These are phyloP conservation scores for Triplophysa dalaica DNA, from an alignment of 2,113 vertebrate genomes.

Conservation along the genomic window DNA sequence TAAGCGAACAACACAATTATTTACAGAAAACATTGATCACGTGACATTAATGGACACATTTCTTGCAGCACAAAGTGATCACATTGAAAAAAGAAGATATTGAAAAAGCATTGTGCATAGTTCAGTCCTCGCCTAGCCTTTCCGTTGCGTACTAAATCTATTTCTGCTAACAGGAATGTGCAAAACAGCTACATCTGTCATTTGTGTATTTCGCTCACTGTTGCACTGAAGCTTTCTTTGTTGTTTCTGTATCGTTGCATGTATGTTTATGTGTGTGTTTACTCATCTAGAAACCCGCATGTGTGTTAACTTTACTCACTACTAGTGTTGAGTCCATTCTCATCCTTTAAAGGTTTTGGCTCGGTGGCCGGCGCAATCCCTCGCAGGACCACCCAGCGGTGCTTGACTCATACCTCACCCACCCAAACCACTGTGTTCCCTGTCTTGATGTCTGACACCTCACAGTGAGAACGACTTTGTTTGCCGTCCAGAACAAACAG, in stretches of 20 bases:
- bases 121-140: slow-evolving; percentile 64
- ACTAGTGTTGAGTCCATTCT: slow-evolving; percentile 71
- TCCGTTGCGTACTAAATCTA: slow-evolving; percentile 65
- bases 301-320: slow-evolving; percentile 66
- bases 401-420: slow-evolving; percentile 88
- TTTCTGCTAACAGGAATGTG: slow-evolving; percentile 75
- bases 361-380: slow-evolving; percentile 27
- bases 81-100: slow-evolving; percentile 43
- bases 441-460: slow-evolving; percentile 86
- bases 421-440: slow-evolving; percentile 92
- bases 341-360: slow-evolving; percentile 67
- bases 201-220: slow-evolving; percentile 75
- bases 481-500: slow-evolving; percentile 88
- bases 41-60: slow-evolving; percentile 49
- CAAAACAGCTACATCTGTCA: slow-evolving; percentile 72
- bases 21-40: slow-evolving; percentile 65
- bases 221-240: slow-evolving; percentile 75
- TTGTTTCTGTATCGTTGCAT: slow-evolving; percentile 51
- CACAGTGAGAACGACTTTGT: slow-evolving; percentile 84
- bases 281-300: slow-evolving; percentile 69
- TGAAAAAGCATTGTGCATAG: slow-evolving; percentile 78
- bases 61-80: slow-evolving; percentile 56
- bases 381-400: slow-evolving; percentile 32
- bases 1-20: slow-evolving; percentile 56
- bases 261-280: slow-evolving; percentile 62